These are phyloP conservation scores for Chironomus striatipennis DNA, from an alignment of 1,140 invertebrate genomes.

Conservation along the genomic window DNA sequence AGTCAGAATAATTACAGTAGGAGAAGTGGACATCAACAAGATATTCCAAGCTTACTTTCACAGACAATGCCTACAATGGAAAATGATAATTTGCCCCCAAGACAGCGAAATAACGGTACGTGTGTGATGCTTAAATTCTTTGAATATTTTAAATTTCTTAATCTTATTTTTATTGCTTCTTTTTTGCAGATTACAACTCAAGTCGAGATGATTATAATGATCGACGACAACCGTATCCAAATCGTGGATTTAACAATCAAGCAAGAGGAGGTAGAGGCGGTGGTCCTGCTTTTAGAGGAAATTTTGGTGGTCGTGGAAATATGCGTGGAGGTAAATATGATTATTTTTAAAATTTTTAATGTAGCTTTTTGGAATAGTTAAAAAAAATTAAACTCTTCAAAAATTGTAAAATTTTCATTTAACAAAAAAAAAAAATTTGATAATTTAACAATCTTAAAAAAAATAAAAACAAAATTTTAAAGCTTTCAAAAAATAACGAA, in stretches of 20 bases:
- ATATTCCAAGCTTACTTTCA: not conserved
- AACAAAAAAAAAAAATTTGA: too few species aligned
- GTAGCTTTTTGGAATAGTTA: not conserved
- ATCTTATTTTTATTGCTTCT: not conserved
- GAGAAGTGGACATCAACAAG: conserved; percentile 17
- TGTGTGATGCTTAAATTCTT: not conserved
- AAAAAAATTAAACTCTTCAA: too few species aligned
- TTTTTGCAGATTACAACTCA: not conserved
- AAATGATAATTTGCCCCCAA: conserved; percentile 23
- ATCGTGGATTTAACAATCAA: not conserved
- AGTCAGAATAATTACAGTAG: not conserved
- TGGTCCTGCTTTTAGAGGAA: not conserved
- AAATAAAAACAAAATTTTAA: too few species aligned
- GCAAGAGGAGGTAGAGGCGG: conserved; percentile 25
- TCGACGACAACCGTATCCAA: not conserved
- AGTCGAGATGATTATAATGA: conserved; percentile 8
- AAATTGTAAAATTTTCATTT: too few species aligned
- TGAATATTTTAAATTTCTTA: conserved; percentile 25
- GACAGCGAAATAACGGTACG: conserved; percentile 30
- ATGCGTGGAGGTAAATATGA: conserved; percentile 30
- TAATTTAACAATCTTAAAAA: too few species aligned
- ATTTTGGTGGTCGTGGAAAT: conserved; percentile 27
- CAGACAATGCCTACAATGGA: not conserved
- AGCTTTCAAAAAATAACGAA: too few species aligned
- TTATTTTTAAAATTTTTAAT: conserved; percentile 29